Base-by-base conservation (phyloP, 2,113 vertebrate species). In the Aegypius monachus region DNA sequence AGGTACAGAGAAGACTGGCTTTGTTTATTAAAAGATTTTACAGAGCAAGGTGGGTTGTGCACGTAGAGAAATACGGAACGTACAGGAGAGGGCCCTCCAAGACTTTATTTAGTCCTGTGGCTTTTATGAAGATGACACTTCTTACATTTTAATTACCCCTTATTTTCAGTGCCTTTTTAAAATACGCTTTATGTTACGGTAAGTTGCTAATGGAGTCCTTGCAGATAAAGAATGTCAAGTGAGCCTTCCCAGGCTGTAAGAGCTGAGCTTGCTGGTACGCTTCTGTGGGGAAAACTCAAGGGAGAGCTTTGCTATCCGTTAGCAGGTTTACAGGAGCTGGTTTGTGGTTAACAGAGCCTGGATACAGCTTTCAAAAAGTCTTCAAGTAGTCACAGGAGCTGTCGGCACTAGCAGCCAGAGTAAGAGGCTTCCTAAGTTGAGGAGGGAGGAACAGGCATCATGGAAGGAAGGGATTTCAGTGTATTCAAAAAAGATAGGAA, bases 81-180 rank as follows among this genome's bases (percentile, higher is more conserved):
- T 97, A 97, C 97, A 98, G 97, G 97, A 98, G 97, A 97, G 97
- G 97, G 97, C 97, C 95, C 96, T 97, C 97, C 96, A 97, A 97
- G 97, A 96, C 97, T 97, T 98, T 91, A 82, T 68, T 98, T 97
- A 93, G 93, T 96, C 91, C 95, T 94, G 29, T 93, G 92, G 86
- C 90, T 96, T 93, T 96, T 92, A 95, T 96, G 95, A 97, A 96
- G 92, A 97, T 97, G 93, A 97, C 90, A 97, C 83, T 91, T 94
- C 45, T 36, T 97, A 95, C 95, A 96, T 91, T 96, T 96, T 96
- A 96, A 88, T 86, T 92, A 71, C 83, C 85, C 63, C 85, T 80
- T 90, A 26, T 67, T 93, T 87, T 92, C 86, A 65, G 42, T 74
- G 26, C 29, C 27, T 81, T 48, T 73, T 68, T 7, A 62, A 88